Evolutionary conservation across 1,140 invertebrate genomes (phyloP), one percentile per base, ranked within the genome.

Genomic region (Goniozus legneri): DNA sequence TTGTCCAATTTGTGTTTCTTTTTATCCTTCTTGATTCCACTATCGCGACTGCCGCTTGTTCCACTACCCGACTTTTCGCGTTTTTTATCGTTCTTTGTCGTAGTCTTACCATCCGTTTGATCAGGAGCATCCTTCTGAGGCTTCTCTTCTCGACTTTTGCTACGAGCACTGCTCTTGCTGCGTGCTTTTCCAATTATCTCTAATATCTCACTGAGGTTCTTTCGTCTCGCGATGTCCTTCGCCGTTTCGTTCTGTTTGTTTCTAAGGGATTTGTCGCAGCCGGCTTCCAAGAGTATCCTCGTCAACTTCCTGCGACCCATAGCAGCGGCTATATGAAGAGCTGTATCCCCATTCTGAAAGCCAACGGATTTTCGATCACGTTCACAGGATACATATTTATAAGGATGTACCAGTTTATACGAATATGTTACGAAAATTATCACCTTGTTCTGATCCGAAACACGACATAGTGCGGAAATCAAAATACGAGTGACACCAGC

Each of bases 231-330:
- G 50, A 97, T 96, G 61, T 95, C 92, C 55, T 85, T 79, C 0
- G 94, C 88, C 0, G 90, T 94, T 71, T 98, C 95, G 14, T 82
- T 82, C 80, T 98, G 94, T 73, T 95, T 93, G 71, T 97, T 97
- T 41, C 82, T 82, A 4, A 94, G 71, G 6, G 77, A 76, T 52
- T 84, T 82, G 57, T 92, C 85, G 58, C 91, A 91, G 37, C 86
- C 87, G 0, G 91, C 87, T 67, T 96, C 91, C 8, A 97, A 75
- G 1, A 97, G 76, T 52, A 97, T 92, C 62, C 90, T 82, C 2
- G 93, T 95, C 37, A 97, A 77, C 75, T 97, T 97, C 27, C 92
- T 79, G 31, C 93, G 78, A 13, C 91, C 91, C 88, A 97, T 93
- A 2, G 94, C 94, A 6, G 92, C 87, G 3, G 92, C 85, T 54